Evolutionary conservation across 1,140 invertebrate genomes (phyloP).

Genomic region (Sinella curviseta): DNA sequence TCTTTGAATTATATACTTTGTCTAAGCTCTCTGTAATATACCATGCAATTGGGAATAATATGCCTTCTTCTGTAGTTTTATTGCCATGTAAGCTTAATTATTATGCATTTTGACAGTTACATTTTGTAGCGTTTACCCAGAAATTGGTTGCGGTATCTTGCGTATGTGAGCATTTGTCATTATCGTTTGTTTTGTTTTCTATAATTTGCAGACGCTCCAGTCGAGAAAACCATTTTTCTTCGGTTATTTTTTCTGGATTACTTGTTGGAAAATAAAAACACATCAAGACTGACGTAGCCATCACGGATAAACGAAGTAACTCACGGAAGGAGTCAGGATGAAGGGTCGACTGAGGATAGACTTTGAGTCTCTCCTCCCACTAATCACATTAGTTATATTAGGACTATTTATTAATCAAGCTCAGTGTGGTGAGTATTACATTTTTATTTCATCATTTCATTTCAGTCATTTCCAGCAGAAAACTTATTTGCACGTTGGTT

Average conservation of each 20-base stretch:
- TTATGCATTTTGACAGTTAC: no score
- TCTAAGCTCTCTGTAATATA: no score
- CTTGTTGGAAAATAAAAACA: neutral
- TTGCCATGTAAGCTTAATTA: no score
- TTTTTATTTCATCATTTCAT: neutral
- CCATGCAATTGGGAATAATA: no score
- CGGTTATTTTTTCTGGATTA: neutral
- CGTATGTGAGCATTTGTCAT: no score
- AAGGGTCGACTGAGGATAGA: constrained; percentile 20
- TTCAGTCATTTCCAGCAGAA: no score
- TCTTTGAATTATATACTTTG: neutral
- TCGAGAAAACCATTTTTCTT: constrained; percentile 1
- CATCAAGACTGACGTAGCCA: neutral
- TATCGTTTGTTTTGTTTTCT: neutral
- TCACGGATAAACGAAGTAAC: neutral
- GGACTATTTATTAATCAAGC: neutral
- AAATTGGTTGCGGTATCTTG: no score
- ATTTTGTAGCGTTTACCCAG: no score
- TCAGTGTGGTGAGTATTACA: neutral
- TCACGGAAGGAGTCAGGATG: constrained; percentile 4
- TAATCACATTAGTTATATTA: neutral
- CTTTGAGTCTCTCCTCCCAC: neutral
- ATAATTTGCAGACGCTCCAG: neutral
- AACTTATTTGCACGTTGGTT: no score
- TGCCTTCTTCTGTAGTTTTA: no score